Conservation (phyloP, 2,888 invertebrate species). For the Metallyticus violacea region DNA sequence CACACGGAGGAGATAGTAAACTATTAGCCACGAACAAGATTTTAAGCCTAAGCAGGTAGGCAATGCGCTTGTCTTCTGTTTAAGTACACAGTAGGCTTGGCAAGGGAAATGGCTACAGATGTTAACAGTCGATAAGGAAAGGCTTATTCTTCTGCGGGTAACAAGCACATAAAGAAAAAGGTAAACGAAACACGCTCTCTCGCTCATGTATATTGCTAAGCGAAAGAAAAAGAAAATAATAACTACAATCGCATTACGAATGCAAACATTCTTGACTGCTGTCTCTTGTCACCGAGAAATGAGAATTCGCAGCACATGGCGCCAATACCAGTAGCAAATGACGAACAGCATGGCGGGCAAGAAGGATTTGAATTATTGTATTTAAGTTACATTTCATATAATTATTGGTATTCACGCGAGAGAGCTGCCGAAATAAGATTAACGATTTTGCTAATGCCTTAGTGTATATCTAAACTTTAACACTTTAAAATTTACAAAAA, state of each 20-base stretch:
- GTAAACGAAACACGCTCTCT: not conserved
- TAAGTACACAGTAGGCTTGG: not conserved
- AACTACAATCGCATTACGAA: not conserved
- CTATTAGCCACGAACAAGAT: not conserved
- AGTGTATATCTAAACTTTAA: too few relatives aligned
- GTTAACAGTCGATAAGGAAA: not conserved
- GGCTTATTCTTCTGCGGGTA: not conserved
- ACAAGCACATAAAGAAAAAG: not conserved
- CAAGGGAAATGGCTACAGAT: not conserved
- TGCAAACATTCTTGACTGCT: not conserved
- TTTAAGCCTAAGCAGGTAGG: not conserved
- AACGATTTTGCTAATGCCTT: too few relatives aligned
- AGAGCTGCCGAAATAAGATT: too few relatives aligned
- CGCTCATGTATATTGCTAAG: not conserved
- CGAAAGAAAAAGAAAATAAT: not conserved
- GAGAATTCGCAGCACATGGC: not conserved
- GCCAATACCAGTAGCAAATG: not conserved
- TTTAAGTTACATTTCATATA: too few relatives aligned
- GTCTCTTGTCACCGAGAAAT: not conserved
- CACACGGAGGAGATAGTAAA: not conserved
- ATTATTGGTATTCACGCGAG: too few relatives aligned
- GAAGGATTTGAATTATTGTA: too few relatives aligned
- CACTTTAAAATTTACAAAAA: too few relatives aligned
- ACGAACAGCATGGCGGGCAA: not conserved
- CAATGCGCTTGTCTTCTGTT: not conserved